Base-by-base conservation (phyloP, 2,797 vertebrate species). In the Dendrocincla tyrannina region DNA sequence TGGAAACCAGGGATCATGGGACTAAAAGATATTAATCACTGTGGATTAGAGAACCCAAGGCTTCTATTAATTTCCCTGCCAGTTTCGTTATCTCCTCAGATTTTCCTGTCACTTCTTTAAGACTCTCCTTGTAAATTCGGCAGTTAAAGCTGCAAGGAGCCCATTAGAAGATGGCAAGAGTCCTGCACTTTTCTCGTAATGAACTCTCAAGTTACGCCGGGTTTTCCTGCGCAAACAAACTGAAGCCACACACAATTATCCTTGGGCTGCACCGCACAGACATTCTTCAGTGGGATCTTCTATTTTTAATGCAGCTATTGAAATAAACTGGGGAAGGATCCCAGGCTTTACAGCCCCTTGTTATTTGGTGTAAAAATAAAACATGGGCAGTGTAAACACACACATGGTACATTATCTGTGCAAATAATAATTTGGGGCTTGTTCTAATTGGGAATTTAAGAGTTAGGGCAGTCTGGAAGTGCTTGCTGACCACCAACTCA, bases 101-200 rank as follows among this genome's bases (percentile, higher is more conserved):
- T 98, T 98, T 98, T 96, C 97, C 95, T 98, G 97, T 97, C 98
- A 97, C 95, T 97, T 95, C 93, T 96, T 95, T 93, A 94, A 98
- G 96, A 73, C 96, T 97, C 98, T 91, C 96, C 96, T 91, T 97
- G 97, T 97, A 97, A 97, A 97, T 97, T 98, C 91, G 97, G 94
- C 95, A 77, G 97, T 96, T 95, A 44, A 88, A 97, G 96, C 96
- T 95, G 91, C 67, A 67, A 95, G 96, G 82, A 87, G 90, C 96
- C 98, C 97, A 97, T 98, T 98, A 97, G 94, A 97, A 96, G 97
- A 97, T 98, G 98, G 98, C 97, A 98, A 97, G 95, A 96, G 97
- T 96, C 97, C 98, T 98, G 96, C 64, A 93, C 89, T 97, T 85
- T 93, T 96, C 97, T 97, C 30, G 87, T 98, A 98, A 98, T 98